phyloP scores from a whole-genome alignment of 2,888 invertebrate genomes.

The Biston stratarius region DNA sequence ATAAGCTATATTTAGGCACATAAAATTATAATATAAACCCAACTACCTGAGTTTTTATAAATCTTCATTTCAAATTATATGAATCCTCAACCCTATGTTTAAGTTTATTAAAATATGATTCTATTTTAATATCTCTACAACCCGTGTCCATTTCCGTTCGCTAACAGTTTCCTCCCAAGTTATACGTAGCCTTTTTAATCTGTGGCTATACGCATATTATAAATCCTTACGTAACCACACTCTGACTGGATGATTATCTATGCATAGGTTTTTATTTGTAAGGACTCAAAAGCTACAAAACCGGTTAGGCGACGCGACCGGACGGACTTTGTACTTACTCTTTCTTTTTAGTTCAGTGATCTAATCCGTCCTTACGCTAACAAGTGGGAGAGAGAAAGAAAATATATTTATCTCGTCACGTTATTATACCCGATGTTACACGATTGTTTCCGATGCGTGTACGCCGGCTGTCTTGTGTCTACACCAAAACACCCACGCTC shows the following conservation, averaged over 20 bases:
- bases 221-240: conserved; percentile 62
- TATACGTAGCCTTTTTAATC: conserved; percentile 17
- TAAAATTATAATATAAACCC: too few relatives aligned
- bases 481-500: conserved; percentile 47
- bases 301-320: conserved; percentile 73
- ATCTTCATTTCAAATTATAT: conserved; percentile 30
- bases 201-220: conserved; percentile 1
- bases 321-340: conserved; percentile 74
- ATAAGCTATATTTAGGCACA: too few relatives aligned
- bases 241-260: conserved; percentile 71
- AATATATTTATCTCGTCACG: conserved; percentile 55
- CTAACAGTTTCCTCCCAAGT: conserved; percentile 77
- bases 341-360: conserved; percentile 82
- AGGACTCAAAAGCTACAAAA: conserved; percentile 75
- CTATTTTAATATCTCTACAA: conserved; percentile 59
- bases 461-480: conserved; percentile 65
- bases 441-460: conserved; percentile 68
- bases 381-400: conserved; percentile 63
- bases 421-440: conserved; percentile 56
- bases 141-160: conserved; percentile 76
- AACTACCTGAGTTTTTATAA: conserved; percentile 12
- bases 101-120: conserved; percentile 56
- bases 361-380: conserved; percentile 65
- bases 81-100: conserved; percentile 15
- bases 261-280: conserved; percentile 77